Evolutionary conservation across 2,113 vertebrate species (phyloP).

Genomic region (Pseudolaguvia tuberculata): DNA sequence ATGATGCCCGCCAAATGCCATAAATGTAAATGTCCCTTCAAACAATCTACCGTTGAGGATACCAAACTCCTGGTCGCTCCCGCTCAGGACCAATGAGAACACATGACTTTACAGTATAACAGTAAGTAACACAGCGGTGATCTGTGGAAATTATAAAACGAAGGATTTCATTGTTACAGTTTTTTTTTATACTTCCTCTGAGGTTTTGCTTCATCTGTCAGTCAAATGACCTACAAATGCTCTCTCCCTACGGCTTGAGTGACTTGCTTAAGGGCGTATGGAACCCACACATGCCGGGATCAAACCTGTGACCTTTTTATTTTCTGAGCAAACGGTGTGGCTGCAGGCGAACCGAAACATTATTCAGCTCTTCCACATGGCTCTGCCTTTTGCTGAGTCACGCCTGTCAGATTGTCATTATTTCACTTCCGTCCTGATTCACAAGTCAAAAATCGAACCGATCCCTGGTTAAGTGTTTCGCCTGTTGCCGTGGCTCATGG

Average conservation of each 20-base stretch:
- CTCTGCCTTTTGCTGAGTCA: constrained; percentile 1
- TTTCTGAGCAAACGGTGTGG: background rate
- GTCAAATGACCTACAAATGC: constrained; percentile 13
- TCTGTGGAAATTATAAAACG: background rate
- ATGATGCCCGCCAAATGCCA: no score
- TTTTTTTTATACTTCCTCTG: background rate
- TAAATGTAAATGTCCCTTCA: no score
- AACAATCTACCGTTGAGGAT: no score
- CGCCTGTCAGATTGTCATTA: constrained; percentile 1
- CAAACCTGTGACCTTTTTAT: constrained; percentile 22
- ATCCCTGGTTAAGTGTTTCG: constrained; percentile 38
- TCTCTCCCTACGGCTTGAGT: constrained; percentile 5
- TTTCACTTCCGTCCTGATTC: background rate
- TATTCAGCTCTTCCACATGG: background rate
- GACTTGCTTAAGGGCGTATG: constrained; percentile 12
- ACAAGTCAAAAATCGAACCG: constrained; percentile 24
- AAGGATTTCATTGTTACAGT: background rate
- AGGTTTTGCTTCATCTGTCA: background rate
- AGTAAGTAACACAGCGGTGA: no score
- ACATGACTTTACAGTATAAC: background rate
- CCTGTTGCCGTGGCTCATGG: constrained; percentile 44
- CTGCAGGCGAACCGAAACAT: background rate
- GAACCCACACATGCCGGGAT: background rate
- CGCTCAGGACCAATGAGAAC: background rate
- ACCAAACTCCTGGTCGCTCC: no score